Conservation (phyloP, 2,797 vertebrate genomes). For the Sebastes elongatus region DNA sequence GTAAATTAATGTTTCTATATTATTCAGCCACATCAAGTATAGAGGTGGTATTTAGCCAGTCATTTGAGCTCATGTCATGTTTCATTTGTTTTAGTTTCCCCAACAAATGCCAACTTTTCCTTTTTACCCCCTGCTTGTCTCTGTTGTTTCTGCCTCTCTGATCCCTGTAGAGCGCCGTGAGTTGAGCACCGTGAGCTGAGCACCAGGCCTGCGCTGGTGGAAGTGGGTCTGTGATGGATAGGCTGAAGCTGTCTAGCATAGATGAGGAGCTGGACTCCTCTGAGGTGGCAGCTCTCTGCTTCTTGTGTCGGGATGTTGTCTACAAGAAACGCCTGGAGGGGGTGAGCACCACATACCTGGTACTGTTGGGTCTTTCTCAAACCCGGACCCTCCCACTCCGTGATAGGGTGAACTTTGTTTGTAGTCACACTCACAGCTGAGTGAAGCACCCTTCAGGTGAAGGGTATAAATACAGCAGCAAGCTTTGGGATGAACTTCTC, state of each 20-base stretch:
- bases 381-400: no score
- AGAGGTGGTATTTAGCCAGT: neutral
- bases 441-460: no score
- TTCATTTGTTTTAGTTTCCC: neutral
- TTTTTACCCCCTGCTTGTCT: neutral
- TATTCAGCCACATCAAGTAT: neutral
- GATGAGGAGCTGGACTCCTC: slow-evolving; percentile 67
- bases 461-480: no score
- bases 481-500: no score
- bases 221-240: slow-evolving; percentile 63
- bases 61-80: neutral
- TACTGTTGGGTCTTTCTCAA: neutral
- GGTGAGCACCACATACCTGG: slow-evolving; percentile 30
- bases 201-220: neutral
- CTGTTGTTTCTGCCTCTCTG: neutral
- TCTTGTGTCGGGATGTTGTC: slow-evolving; percentile 77
- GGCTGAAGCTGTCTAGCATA: slow-evolving; percentile 49
- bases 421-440: no score
- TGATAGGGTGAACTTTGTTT: no score
- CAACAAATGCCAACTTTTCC: neutral
- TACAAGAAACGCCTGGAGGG: slow-evolving; percentile 67
- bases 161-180: neutral
- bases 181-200: neutral
- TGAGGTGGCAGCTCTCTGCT: slow-evolving; percentile 79
- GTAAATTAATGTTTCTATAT: neutral